Conservation (phyloP, 2,888 invertebrate species). For the Amblyjoppa proteus region DNA sequence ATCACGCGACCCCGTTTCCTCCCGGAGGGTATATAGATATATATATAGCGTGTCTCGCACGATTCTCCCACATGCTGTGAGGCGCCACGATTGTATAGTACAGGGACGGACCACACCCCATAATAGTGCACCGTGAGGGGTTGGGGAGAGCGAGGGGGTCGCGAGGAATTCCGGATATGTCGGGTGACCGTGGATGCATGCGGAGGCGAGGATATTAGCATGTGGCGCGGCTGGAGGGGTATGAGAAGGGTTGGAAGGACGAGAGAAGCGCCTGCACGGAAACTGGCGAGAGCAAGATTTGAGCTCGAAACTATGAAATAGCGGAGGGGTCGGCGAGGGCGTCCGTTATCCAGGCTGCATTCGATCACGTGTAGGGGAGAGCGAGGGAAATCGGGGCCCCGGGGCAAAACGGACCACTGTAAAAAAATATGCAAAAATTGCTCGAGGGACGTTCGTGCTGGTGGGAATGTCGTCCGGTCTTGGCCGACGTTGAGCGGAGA, state of each 20-base stretch:
- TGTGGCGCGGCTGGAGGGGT: conserved; percentile 26
- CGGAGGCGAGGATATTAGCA: conserved; percentile 59
- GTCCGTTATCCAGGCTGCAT: conserved; percentile 39
- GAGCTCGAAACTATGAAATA: conserved; percentile 58
- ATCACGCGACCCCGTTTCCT: neutral
- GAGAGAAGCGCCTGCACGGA: conserved; percentile 34
- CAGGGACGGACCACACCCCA: neutral
- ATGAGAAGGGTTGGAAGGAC: conserved; percentile 23
- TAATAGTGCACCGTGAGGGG: conserved; percentile 2
- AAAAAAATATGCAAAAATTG: too few relatives aligned
- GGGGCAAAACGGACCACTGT: too few relatives aligned
- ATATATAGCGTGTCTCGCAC: neutral
- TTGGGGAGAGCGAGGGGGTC: conserved; percentile 1
- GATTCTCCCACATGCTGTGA: neutral
- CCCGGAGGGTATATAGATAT: neutral
- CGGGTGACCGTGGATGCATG: conserved; percentile 43
- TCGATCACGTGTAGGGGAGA: neutral
- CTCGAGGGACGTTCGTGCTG: too few relatives aligned
- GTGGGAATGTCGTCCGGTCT: too few relatives aligned
- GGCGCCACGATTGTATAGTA: neutral
- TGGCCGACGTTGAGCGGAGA: too few relatives aligned
- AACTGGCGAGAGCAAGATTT: conserved; percentile 56
- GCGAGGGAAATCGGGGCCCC: too few relatives aligned
- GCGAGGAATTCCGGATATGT: conserved; percentile 63
- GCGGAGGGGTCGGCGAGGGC: conserved; percentile 1